Base-by-base conservation (phyloP, 2,797 vertebrate genomes). In the Artibeus jamaicensis region DNA sequence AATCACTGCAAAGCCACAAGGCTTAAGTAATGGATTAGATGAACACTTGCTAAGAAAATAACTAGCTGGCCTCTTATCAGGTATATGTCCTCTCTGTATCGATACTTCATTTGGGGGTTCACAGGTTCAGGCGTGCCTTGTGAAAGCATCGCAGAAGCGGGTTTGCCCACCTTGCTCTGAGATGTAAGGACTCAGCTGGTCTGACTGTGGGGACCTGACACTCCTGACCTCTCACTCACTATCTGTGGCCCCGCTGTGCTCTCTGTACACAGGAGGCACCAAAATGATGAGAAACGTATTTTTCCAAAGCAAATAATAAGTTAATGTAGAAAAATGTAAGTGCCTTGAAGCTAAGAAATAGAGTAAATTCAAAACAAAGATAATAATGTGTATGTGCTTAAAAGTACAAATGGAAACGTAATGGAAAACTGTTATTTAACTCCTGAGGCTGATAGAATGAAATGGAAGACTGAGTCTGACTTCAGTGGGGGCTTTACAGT, bases 21-120 rank as follows among this genome's bases (percentile, higher is more conserved):
- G 42, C 48, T 74, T 70, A 88, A 86, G 44, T 78, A 92, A 76
- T 59, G 73, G 37, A 86, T 86, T 77, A 62, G 39, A 90, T 83
- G 90, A 96, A 93, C 32, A 16, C 48, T 74, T 62, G 73, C 65
- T 87, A 94, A 89, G 65, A 53, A 93, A 96, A 95, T 24, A 77
- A 65, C 44, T 29, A 89, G 59, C 55, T 44, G 44, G 34, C 37
- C 16, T 70, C 92, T 65, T 29, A 9, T 29, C 39, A 48, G 26
- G 15, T 93, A 88, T 44, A 73, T 55, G 55, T 29, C 92, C 34
- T 57, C 2, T 82, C 21, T 26, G 0, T 24, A 71, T 6, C 14
- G 22, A 32, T 48, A 21, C 57, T 65, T 74, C 10, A 24, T 76
- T 42, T 34, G 46, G 29, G 37, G 11, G 48, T 8, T n/a, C 26